phyloP scores from a whole-genome alignment of 1,140 invertebrate genomes.

The Dysdera silvatica region DNA sequence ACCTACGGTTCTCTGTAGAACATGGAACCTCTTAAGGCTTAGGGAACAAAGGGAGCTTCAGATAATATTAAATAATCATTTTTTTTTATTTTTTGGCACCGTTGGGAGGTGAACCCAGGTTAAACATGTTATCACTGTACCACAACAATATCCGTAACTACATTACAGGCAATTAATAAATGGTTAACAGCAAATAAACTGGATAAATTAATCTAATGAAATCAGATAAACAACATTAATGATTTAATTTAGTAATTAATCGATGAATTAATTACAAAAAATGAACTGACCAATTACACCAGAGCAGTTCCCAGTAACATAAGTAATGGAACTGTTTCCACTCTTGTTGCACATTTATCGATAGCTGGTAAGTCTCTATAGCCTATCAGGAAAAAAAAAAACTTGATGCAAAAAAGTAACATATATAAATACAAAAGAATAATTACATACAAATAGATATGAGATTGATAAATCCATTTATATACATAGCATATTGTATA shows the following conservation, averaged over 20 bases:
- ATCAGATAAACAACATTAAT: too few relatives aligned
- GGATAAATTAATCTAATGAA: too few relatives aligned
- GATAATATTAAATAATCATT: too few relatives aligned
- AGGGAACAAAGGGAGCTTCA: too few relatives aligned
- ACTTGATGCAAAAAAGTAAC: not conserved
- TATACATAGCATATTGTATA: not conserved
- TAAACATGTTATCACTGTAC: too few relatives aligned
- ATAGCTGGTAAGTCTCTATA: constrained; percentile 68
- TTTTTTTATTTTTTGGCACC: too few relatives aligned
- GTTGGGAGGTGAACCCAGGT: too few relatives aligned
- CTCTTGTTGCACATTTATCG: constrained; percentile 70
- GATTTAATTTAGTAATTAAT: constrained; percentile 9
- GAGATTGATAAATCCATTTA: not conserved
- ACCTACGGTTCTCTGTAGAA: too few relatives aligned
- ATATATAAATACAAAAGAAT: constrained; percentile 15
- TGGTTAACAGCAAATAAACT: too few relatives aligned
- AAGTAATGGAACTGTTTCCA: constrained; percentile 93
- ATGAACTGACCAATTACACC: constrained; percentile 64
- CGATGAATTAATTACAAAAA: not conserved
- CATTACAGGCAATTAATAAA: too few relatives aligned
- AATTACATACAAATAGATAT: not conserved
- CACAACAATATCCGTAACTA: too few relatives aligned
- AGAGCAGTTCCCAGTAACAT: constrained; percentile 92
- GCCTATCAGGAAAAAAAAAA: constrained; percentile 44
- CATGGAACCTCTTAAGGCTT: too few relatives aligned